Conservation (phyloP, 2,797 vertebrate genomes). For the Thunnus albacares region DNA sequence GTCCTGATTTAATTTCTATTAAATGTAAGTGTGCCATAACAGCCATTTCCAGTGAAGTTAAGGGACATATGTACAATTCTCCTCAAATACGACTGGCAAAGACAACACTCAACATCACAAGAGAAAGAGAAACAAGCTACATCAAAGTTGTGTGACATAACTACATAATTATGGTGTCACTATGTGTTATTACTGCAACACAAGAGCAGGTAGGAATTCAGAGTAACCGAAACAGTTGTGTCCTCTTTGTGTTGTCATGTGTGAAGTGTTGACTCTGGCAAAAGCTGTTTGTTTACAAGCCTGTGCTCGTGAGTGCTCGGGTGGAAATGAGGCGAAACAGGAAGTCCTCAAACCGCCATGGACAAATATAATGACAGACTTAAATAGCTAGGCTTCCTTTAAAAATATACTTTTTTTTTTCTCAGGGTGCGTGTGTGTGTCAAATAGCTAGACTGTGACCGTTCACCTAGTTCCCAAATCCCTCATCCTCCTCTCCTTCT, state of each 20-base stretch:
- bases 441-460: conserved; percentile 43
- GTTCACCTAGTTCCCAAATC: conserved; percentile 64
- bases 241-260: conserved; percentile 51
- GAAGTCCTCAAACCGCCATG: conserved; percentile 47
- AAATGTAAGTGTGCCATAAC: fast-evolving
- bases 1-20: background rate
- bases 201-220: conserved; percentile 51
- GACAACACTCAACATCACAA: background rate
- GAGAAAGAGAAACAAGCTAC: background rate
- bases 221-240: conserved; percentile 6
- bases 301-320: conserved; percentile 1
- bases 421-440: background rate
- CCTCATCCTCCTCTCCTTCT: conserved; percentile 25
- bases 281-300: conserved; percentile 43
- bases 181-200: conserved; percentile 38
- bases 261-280: conserved; percentile 34
- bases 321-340: conserved; percentile 36
- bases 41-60: background rate
- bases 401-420: conserved; percentile 2
- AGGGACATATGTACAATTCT: background rate
- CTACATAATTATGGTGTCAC: conserved; percentile 34
- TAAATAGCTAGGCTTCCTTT: conserved; percentile 27
- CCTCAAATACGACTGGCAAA: background rate
- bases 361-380: conserved; percentile 42
- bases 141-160: conserved; percentile 31